Evolutionary conservation across 2,113 vertebrate genomes (phyloP), one percentile per base, ranked within the genome.

Genomic region (Anas platyrhynchos): DNA sequence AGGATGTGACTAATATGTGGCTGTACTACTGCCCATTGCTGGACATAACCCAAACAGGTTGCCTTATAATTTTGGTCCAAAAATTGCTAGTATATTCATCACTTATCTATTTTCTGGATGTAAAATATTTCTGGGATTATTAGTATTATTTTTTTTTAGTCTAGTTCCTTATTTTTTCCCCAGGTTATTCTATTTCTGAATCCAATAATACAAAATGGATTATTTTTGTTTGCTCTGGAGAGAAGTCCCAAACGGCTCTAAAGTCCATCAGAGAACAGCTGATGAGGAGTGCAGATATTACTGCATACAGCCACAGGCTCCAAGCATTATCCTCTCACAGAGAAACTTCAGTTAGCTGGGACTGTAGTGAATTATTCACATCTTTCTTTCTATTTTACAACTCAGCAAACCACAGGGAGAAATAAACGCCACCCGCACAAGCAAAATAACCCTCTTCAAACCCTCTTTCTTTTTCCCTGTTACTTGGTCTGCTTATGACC

Each of bases 341-440:
- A 87, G 86, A 36, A 78, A 74, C 22, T 83, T 36, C 29, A 43
- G 59, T 69, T 86, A 73, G 43, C 22, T 74, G 61, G 41, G 80
- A 86, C 32, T 71, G 16, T 16, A 61, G 36, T 32, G 31, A 86
- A 93, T 93, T 90, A 88, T 90, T 90, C 85, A 95, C 13, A 55
- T 66, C 36, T 41, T 73, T 36, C 55, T 89, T 91, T 94, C 62
- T 74, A 31, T 62, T 90, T 83, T 41, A 93, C 32, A 91, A 74
- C 69, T 88, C 72, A 71, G 32, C 23, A 72, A 86, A 86, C 29
- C 16, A 41, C 34, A 41, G 5, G 34, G 48, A 78, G 22, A 91
- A 92, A 78, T 41, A 87, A 80, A 81, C 31, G n/a, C 41, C 25
- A 66, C 15, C 10, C 48, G 55, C 25, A 59, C 10, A 94, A 80